Evolutionary conservation across 2,888 invertebrate species (phyloP), one percentile per base, ranked within the genome.

Genomic region (Osmoderma eremita): DNA sequence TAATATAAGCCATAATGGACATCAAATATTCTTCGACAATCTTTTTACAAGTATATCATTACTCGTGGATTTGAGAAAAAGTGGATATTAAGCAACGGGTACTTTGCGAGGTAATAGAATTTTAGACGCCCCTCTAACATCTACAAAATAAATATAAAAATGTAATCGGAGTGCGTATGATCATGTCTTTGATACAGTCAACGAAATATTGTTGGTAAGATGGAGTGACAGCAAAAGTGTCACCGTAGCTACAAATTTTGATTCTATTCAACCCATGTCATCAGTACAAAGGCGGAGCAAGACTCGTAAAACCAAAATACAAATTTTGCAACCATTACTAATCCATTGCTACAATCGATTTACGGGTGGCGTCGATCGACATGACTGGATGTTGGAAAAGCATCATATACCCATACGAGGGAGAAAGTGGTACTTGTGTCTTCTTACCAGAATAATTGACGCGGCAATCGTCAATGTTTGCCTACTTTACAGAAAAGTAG

Each of bases 401-500:
- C 51, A 63, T 39, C 3, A 15, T 2, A 63, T 63, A 8, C 24
- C 63, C 1, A 50, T 63, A 36, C 12, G 63, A 53, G 63, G 39
- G 4, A 63, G 51, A 20, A 51, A 63, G 20, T 63, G 51, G 63
- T 53, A 53, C 15, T 53, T 24, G 51, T 63, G 53, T 53, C 13
- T 63, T 24, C 24, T 24, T 24, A n/a, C 51, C n/a, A 15, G 51
- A 8, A 51, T 51, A 10, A 22, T 73, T 45, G 73, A 74, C 53
- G 72, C 70, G 72, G 69, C 69, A 20, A 61, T 72, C 50, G 24
- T 24, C 24, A 24, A 24, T 24, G 24, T 5, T 24, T 24, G 24
- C 24, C 24, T 24, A 24, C 24, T 67, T 73, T 41, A 72, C 72
- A 67, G 51, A 30, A 54, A 71, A 20, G 64, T 71, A 63, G 66